Evolutionary conservation across 1,140 invertebrate species (phyloP).

Genomic region (Apocrypta bakeri): DNA sequence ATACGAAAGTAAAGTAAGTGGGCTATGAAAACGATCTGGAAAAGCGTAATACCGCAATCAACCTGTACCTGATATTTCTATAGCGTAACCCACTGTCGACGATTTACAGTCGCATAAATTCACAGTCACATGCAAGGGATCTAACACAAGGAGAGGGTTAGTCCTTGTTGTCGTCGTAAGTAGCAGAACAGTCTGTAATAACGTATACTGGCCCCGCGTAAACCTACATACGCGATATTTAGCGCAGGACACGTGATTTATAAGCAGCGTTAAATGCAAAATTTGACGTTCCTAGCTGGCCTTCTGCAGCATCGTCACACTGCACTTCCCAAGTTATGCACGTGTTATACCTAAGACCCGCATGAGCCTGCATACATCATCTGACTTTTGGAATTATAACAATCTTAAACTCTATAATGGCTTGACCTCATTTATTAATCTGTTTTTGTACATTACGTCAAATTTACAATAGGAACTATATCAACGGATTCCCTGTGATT

Average conservation of each 20-base stretch:
- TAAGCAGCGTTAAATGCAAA: conserved; percentile 13
- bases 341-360: neutral
- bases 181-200: neutral
- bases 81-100: neutral
- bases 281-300: conserved; percentile 2
- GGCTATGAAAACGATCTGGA: neutral
- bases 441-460: no score
- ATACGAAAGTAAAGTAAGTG: no score
- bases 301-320: neutral
- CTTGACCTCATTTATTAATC: no score
- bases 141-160: conserved; percentile 3
- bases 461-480: no score
- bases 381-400: no score
- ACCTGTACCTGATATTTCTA: neutral
- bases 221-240: conserved; percentile 24
- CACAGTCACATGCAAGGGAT: neutral
- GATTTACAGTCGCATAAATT: conserved; percentile 26
- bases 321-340: neutral
- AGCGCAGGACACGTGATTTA: conserved; percentile 15
- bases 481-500: no score
- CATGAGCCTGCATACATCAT: no score
- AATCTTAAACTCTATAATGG: no score
- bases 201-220: neutral
- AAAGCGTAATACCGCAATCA: neutral
- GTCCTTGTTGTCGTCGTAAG: no score